These are phyloP conservation scores for Ceratina japonica DNA, from an alignment of 1,140 invertebrate genomes.

Conservation along the genomic window DNA sequence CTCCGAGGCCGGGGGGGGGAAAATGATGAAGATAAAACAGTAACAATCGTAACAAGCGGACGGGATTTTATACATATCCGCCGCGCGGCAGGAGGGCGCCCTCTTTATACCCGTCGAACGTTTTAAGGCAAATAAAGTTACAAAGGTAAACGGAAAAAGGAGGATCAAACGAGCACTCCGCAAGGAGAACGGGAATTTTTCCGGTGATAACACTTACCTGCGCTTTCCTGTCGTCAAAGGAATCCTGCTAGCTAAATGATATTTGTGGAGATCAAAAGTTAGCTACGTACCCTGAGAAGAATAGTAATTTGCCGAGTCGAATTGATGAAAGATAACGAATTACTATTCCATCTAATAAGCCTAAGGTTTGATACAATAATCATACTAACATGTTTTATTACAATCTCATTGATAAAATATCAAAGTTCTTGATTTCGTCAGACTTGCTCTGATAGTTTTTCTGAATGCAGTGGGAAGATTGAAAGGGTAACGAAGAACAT, in stretches of 20 bases:
- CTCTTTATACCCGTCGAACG: slow-evolving; percentile 32
- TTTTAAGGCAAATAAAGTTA: slow-evolving; percentile 40
- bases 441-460: too few relatives aligned
- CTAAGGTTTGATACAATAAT: too few relatives aligned
- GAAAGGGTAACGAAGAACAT: neutral
- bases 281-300: neutral
- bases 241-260: slow-evolving; percentile 11
- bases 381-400: too few relatives aligned
- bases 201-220: slow-evolving; percentile 21
- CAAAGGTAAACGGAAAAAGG: neutral
- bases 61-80: slow-evolving; percentile 16
- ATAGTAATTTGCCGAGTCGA: neutral
- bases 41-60: slow-evolving; percentile 44
- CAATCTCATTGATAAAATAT: too few relatives aligned
- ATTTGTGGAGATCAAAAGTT: neutral
- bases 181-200: slow-evolving; percentile 26
- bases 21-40: slow-evolving; percentile 33
- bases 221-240: slow-evolving; percentile 3
- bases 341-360: too few relatives aligned
- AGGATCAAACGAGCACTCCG: slow-evolving; percentile 3
- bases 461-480: neutral
- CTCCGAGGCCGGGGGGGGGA: neutral
- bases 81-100: neutral
- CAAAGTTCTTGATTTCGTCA: neutral
- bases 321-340: neutral